These are phyloP conservation scores for Telenomus remus DNA, from an alignment of 1,140 invertebrate species.

Conservation along the genomic window DNA sequence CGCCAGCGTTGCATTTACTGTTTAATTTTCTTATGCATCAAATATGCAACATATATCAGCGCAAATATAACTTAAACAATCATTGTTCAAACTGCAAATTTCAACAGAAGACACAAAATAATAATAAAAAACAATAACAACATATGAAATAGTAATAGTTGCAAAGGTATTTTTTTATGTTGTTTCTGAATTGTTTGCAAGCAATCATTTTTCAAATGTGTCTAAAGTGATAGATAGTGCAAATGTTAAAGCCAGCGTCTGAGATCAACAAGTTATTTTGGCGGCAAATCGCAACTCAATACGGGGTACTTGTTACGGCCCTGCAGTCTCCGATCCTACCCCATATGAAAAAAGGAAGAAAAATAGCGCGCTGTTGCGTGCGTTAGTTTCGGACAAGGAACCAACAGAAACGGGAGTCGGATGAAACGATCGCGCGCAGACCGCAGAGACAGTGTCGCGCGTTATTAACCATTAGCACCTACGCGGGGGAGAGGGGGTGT, in stretches of 20 bases:
- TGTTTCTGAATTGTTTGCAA: too few species aligned
- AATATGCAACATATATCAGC: too few species aligned
- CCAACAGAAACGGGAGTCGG: constrained; percentile 60
- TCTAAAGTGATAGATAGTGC: too few species aligned
- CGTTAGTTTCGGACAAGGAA: constrained; percentile 67
- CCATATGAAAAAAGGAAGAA: constrained; percentile 61
- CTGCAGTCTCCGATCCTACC: constrained; percentile 59
- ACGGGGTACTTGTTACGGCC: constrained; percentile 44
- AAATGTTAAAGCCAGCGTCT: constrained; percentile 1
- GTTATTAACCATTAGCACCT: constrained; percentile 11
- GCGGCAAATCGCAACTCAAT: constrained; percentile 14
- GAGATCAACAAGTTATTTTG: constrained; percentile 45
- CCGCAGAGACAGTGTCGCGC: constrained; percentile 31
- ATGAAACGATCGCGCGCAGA: constrained; percentile 3
- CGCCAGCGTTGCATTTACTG: constrained; percentile 15
- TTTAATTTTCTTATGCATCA: too few species aligned
- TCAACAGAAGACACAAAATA: too few species aligned
- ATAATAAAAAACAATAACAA: too few species aligned
- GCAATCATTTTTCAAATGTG: too few species aligned
- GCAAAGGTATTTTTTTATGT: too few species aligned
- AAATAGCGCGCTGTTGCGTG: constrained; percentile 31
- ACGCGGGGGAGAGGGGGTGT: constrained; percentile 11
- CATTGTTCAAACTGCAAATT: too few species aligned
- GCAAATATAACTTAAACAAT: too few species aligned
- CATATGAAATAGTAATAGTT: too few species aligned